Conservation (phyloP, 2,113 vertebrate genomes). For the Amblyornis subalaris region DNA sequence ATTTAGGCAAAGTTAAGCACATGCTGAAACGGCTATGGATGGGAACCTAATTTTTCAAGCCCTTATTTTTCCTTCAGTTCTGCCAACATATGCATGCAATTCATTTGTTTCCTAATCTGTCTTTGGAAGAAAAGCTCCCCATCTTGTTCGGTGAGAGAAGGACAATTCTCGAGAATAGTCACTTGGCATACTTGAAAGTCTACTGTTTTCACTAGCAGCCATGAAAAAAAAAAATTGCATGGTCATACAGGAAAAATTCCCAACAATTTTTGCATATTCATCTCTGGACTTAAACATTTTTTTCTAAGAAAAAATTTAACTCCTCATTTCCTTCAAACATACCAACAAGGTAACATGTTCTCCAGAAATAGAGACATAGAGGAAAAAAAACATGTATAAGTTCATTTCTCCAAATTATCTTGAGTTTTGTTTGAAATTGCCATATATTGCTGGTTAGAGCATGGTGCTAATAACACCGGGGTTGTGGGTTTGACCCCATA, state of each 20-base stretch:
- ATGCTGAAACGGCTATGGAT: neutral
- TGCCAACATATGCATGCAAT: neutral
- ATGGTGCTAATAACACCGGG: rapidly evolving
- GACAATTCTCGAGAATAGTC: neutral
- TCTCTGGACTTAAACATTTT: neutral
- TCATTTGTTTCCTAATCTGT: neutral
- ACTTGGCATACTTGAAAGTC: neutral
- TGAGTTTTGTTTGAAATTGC: neutral
- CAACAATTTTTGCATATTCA: neutral
- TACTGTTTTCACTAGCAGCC: neutral
- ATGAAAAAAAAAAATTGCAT: neutral
- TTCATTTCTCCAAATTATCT: neutral
- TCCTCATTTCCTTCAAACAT: neutral
- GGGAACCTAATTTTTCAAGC: neutral
- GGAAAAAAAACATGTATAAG: neutral
- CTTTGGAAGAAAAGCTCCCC: neutral
- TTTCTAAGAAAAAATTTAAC: neutral
- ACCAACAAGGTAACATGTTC: neutral
- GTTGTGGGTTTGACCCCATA: rapidly evolving
- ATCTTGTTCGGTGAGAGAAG: neutral
- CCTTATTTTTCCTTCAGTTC: neutral
- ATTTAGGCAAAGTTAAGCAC: neutral
- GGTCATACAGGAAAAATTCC: neutral
- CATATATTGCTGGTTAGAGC: neutral
- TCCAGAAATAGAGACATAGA: neutral